Conservation (phyloP, 2,888 invertebrate species). For the Ecliptopera silaceata region DNA sequence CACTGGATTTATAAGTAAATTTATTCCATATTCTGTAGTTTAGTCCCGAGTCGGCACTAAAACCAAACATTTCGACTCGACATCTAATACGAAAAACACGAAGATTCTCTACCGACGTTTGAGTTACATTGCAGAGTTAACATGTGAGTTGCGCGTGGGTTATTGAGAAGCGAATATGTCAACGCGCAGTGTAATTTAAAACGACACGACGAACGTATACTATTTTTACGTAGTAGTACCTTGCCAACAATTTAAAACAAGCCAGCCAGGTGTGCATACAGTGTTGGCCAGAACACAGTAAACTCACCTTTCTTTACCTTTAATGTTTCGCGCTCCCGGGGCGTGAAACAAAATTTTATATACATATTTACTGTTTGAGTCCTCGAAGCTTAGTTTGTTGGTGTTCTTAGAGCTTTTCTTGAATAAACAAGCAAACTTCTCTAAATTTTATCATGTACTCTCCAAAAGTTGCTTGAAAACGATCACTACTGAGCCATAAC, state of each 20-base stretch:
- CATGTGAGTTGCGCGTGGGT: too few species aligned
- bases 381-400: background rate
- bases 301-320: constrained; percentile 40
- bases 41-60: constrained; percentile 40
- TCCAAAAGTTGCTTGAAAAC: too few species aligned
- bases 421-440: background rate
- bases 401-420: background rate
- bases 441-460: too few species aligned
- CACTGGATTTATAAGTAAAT: constrained; percentile 48
- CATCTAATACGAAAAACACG: too few species aligned
- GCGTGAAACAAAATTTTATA: constrained; percentile 11
- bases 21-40: constrained; percentile 43
- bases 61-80: constrained; percentile 44
- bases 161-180: too few species aligned
- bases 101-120: too few species aligned
- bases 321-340: constrained; percentile 39
- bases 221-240: too few species aligned
- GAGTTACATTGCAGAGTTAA: too few species aligned
- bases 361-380: constrained; percentile 13
- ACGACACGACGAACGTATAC: too few species aligned
- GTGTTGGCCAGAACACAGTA: constrained; percentile 40
- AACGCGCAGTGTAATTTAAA: too few species aligned
- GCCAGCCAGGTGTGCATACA: constrained; percentile 39
- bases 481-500: too few species aligned
- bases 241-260: constrained; percentile 44